Percentiles rank a stretch among this genome's conserved stretches.
Evolutionary conservation across 2,888 invertebrate genomes (phyloP).

Genomic region (Calameuta filiformis): DNA sequence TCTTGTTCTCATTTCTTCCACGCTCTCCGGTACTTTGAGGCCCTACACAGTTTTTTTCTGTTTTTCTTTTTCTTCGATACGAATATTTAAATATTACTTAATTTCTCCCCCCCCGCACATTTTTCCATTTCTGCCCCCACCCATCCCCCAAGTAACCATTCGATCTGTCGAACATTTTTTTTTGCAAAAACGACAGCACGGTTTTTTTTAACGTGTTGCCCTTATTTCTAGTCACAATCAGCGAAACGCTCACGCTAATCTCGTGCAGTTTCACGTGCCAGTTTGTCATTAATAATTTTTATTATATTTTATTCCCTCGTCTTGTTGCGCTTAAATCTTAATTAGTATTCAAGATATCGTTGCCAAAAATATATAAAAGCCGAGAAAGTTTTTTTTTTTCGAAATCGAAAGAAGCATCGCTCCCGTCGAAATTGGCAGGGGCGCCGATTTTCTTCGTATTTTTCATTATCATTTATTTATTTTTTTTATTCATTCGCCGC

Average conservation of each 20-base stretch:
- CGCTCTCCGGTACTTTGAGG: conserved; percentile 57
- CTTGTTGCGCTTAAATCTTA: conserved; percentile 61
- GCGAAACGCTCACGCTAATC: neutral
- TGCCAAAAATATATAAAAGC: conserved; percentile 66
- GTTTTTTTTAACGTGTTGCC: conserved; percentile 29
- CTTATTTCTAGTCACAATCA: conserved; percentile 19
- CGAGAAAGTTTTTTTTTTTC: conserved; percentile 53
- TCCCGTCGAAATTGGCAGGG: conserved; percentile 33
- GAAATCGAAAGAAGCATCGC: conserved; percentile 36
- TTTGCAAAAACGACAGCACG: conserved; percentile 43
- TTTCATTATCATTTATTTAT: neutral
- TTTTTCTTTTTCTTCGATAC: conserved; percentile 61
- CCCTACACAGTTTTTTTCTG: conserved; percentile 50
- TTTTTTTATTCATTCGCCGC: neutral
- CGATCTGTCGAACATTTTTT: conserved; percentile 60
- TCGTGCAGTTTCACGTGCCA: conserved; percentile 22
- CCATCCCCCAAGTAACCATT: neutral
- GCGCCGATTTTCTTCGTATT: neutral
- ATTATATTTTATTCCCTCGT: conserved; percentile 35
- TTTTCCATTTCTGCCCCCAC: conserved; percentile 22
- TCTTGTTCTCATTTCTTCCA: conserved; percentile 23
- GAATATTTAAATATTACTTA: conserved; percentile 63
- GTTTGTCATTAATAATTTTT: conserved; percentile 30
- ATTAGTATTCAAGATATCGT: conserved; percentile 64
- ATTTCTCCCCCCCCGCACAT: conserved; percentile 19